A percentile compares a stretch with the other conserved stretches of the same genome.
Evolutionary conservation across 2,888 invertebrate genomes (phyloP).

Genomic region (Ryuthela nishihirai): DNA sequence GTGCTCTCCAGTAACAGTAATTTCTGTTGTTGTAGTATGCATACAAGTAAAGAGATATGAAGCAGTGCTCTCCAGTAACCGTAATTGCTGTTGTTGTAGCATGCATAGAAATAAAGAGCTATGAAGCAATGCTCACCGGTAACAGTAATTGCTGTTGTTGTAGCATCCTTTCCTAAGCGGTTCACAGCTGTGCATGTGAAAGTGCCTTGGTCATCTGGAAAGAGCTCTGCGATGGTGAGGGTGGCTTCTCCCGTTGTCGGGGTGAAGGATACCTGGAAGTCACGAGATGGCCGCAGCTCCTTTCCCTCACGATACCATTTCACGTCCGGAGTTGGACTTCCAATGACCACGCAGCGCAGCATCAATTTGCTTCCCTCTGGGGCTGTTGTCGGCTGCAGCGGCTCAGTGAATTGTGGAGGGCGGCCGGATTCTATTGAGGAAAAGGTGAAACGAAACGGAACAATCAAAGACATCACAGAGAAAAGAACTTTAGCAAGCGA

Average conservation of each 20-base stretch:
- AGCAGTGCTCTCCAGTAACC: no score
- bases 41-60: no score
- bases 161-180: conserved; percentile 41
- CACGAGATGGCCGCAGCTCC: conserved; percentile 43
- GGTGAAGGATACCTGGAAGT: conserved; percentile 34
- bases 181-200: conserved; percentile 46
- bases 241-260: conserved; percentile 32
- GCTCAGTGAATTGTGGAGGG: conserved; percentile 51
- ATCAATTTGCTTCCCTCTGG: conserved; percentile 59
- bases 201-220: conserved; percentile 48
- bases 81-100: no score
- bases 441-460: not conserved
- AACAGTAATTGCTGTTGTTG: conserved; percentile 41
- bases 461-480: no score
- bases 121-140: conserved; percentile 39
- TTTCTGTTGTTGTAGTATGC: no score
- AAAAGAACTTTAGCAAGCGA: no score
- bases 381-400: conserved; percentile 63
- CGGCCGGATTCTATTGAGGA: conserved; percentile 60
- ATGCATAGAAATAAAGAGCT: no score
- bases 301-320: conserved; percentile 48
- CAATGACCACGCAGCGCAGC: conserved; percentile 65
- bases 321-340: conserved; percentile 51
- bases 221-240: conserved; percentile 44
- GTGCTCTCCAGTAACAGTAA: no score